Evolutionary conservation across 2,888 invertebrate species (phyloP), one percentile per base, ranked within the genome.

Genomic region (Bedellia somnulentella): DNA sequence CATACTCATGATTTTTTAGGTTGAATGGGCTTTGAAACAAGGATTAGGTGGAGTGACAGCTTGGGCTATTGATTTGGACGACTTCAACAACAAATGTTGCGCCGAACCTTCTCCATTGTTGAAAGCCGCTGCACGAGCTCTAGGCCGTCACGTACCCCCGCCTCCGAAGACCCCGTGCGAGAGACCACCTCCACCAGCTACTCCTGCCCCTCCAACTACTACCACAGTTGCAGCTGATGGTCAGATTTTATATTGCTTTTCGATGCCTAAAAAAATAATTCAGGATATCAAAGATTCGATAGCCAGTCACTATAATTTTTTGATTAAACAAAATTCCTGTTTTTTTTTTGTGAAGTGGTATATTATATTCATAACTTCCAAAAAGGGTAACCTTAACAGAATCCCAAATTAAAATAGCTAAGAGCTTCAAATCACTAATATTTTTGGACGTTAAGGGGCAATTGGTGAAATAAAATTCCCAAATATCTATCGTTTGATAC

Each of bases 41-140:
- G 86, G 86, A 0, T 82, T 87, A 35, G 92, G 88, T 1, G 93
- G 93, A 3, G 85, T 88, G 5, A 85, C 88, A 25, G 88, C 90
- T 1, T 93, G 92, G 92, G 92, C 93, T 0, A 79, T 91, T 2
- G 93, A 93, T 52, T 56, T 93, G 42, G 93, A 93, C 43, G 93
- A 94, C 55, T 93, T 89, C 52, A 82, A 80, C 39, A 93, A 93
- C 58, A 79, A 82, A 1, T 94, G 93, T 54, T 93, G 93, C 49
- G 68, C 70, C 3, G 91, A 90, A 48, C 67, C 89, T 0, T 91
- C 83, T 41, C 90, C 93, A 0, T 58, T 93, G 24, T 66, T 93
- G 8, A 81, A 85, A 24, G 84, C 87, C 1, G 81, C 93, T 2
- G 89, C 89, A 37, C 78, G 86, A 11, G 92, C 85, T 0, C 62